Percentiles rank a stretch among this genome's conserved stretches.
These are phyloP conservation scores for Pterocles orientalis DNA, from an alignment of 2,113 vertebrate genomes.

Conservation along the genomic window DNA sequence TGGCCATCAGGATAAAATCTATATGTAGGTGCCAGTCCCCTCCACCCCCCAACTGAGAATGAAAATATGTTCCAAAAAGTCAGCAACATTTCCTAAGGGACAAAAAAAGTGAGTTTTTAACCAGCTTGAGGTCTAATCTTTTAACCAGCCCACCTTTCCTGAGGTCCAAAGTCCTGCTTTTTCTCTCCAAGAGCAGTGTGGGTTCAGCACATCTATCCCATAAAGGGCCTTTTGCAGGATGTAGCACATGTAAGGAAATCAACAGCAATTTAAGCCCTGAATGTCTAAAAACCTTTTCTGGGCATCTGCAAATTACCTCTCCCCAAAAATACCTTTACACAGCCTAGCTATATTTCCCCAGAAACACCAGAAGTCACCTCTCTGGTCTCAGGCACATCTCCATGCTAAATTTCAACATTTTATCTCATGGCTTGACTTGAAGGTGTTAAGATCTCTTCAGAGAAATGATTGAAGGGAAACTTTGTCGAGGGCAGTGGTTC, in stretches of 20 bases:
- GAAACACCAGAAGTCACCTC: background rate
- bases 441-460: background rate
- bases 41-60: background rate
- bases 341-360: background rate
- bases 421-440: background rate
- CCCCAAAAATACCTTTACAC: background rate
- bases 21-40: background rate
- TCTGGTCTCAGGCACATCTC: rapidly evolving
- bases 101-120: background rate
- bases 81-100: background rate
- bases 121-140: background rate
- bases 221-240: background rate
- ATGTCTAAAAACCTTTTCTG: background rate
- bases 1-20: background rate
- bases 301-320: background rate
- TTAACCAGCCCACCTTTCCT: background rate
- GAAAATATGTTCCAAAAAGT: background rate
- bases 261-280: background rate
- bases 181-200: background rate
- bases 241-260: background rate
- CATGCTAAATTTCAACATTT: background rate
- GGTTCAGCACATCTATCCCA: background rate
- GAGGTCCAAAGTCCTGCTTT: background rate
- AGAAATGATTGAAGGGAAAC: background rate
- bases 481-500: background rate